Percentiles rank a stretch among this genome's conserved stretches.
Conservation (phyloP, 1,140 invertebrate species). For the Drosophila arizonae region DNA sequence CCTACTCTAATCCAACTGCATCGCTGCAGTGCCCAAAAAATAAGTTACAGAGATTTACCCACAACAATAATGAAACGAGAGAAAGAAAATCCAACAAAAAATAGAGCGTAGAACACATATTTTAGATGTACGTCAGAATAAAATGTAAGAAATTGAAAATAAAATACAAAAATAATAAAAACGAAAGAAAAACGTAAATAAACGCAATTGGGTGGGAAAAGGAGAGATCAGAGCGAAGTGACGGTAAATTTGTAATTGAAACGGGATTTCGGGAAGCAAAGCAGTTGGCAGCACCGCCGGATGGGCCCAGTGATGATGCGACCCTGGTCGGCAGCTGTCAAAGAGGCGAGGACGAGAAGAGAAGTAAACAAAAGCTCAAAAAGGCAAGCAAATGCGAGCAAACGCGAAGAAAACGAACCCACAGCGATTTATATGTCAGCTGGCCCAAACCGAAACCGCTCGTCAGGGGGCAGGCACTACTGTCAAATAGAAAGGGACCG, state of each 20-base stretch:
- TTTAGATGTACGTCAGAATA: slow-evolving; percentile 77
- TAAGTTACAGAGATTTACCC: slow-evolving; percentile 23
- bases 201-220: slow-evolving; percentile 43
- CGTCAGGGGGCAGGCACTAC: slow-evolving; percentile 19
- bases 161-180: not conserved
- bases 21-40: slow-evolving; percentile 34
- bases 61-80: slow-evolving; percentile 27
- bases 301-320: slow-evolving; percentile 13
- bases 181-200: slow-evolving; percentile 45
- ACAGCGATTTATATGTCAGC: slow-evolving; percentile 71
- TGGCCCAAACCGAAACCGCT: slow-evolving; percentile 29
- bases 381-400: slow-evolving; percentile 30
- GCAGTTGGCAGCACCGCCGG: slow-evolving; percentile 43
- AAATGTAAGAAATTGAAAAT: slow-evolving; percentile 67
- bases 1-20: not conserved
- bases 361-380: slow-evolving; percentile 22
- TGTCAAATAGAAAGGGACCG: slow-evolving; percentile 38
- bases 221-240: slow-evolving; percentile 5
- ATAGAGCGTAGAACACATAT: slow-evolving; percentile 63
- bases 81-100: slow-evolving; percentile 1
- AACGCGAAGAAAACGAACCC: slow-evolving; percentile 54
- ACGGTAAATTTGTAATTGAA: slow-evolving; percentile 19
- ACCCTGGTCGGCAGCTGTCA: slow-evolving; percentile 41
- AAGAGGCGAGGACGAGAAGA: slow-evolving; percentile 1
- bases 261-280: not conserved